A percentile compares a stretch with the other conserved stretches of the same genome.
These are phyloP conservation scores for Riptortus pedestris DNA, from an alignment of 1,140 invertebrate genomes.

Conservation along the genomic window DNA sequence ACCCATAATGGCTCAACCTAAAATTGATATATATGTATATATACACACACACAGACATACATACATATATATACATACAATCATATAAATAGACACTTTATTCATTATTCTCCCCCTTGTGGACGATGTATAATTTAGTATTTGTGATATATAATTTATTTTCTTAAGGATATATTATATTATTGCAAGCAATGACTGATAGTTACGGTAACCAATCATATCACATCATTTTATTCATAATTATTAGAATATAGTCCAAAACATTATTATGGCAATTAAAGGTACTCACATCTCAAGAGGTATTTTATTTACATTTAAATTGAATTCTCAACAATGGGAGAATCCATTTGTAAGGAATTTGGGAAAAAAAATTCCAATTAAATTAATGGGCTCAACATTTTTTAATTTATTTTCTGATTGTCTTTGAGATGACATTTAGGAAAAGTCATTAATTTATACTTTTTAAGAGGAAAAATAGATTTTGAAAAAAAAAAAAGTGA, in stretches of 20 bases:
- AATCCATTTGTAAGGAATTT: slow-evolving; percentile 3
- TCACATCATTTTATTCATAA: slow-evolving; percentile 20
- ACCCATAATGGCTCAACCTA: too few relatives aligned
- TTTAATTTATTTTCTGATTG: background rate
- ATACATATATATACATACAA: background rate
- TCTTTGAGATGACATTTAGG: slow-evolving; percentile 1
- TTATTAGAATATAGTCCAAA: slow-evolving; percentile 9
- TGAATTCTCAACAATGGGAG: background rate
- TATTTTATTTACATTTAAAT: slow-evolving; percentile 4
- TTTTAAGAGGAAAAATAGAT: background rate
- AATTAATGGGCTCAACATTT: background rate
- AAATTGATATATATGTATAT: background rate
- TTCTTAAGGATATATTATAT: background rate
- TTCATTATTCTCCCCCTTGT: background rate
- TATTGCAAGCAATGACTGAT: slow-evolving; percentile 25
- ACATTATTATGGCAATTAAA: slow-evolving; percentile 21
- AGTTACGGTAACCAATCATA: slow-evolving; percentile 23
- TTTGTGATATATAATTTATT: background rate
- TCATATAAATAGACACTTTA: background rate
- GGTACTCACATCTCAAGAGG: slow-evolving; percentile 8
- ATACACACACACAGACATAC: background rate
- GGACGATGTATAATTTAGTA: background rate
- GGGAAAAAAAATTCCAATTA: background rate
- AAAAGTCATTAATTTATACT: background rate
- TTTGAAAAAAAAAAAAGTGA: background rate